Base-by-base conservation (phyloP, 2,113 vertebrate species). In the Melospiza georgiana region DNA sequence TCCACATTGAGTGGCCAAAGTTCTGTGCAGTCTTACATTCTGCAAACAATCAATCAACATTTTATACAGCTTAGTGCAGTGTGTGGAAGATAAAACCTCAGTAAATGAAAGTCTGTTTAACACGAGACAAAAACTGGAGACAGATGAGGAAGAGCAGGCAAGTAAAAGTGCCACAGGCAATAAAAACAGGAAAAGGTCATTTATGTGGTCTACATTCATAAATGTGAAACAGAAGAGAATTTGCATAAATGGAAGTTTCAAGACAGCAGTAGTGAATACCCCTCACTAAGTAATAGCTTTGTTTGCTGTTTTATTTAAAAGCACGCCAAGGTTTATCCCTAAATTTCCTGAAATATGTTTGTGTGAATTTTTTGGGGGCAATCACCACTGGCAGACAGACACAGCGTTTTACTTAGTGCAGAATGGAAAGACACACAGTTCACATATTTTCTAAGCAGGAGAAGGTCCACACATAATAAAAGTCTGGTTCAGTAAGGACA, bases 101-200 rank as follows among this genome's bases (percentile, higher is more conserved):
- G 19, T 66, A 74, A 84, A 37, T 46, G 23, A 71, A 95, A 58
- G 86, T 59, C 49, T 80, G 77, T 80, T 89, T 69, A 90, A 83
- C 46, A 49, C 0, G 1, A 94, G 28, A 79, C 46, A 80, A 58
- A 91, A 90, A 67, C 28, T 51, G n/a, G 41, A 92, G 58, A 93
- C 66, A 95, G 46, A 61, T 61, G 59, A 92, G 46, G 69, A 94
- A 92, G 28, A 75, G 46, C 80, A 91, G 69, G n/a, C 39, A 94
- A 82, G 9, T 15, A 51, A 17, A 87, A 89, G 19, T 37, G n/a
- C 31, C 46, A 92, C 20, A 76, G 37, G 28, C 25, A 84, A 23
- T 58, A 71, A 87, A 94, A 89, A 48, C 43, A 93, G 22, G 51
- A 46, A 71, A 84, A 82, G n/a, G 48, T 52, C 31, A 72, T 68